Conservation (phyloP, 2,113 vertebrate genomes). For the Pongo abelii region DNA sequence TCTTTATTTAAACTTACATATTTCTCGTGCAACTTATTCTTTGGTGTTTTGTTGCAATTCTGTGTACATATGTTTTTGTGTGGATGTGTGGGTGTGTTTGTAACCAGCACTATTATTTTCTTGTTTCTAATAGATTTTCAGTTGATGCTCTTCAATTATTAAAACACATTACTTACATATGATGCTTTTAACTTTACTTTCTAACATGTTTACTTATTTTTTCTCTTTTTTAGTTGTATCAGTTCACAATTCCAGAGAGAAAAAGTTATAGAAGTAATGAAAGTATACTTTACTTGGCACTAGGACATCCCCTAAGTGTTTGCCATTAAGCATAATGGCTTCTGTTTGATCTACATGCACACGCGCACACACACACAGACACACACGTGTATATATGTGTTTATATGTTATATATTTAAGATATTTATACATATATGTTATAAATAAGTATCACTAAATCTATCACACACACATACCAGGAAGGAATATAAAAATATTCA, state of each 20-base stretch:
- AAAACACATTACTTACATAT: not conserved
- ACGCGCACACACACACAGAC: not conserved
- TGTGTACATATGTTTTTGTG: not conserved
- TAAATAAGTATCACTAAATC: not conserved
- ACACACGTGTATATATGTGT: not conserved
- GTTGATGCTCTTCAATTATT: not conserved
- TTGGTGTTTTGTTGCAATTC: not conserved
- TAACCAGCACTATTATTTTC: not conserved
- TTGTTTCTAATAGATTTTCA: conserved; percentile 11
- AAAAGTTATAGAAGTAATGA: not conserved
- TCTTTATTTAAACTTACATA: not conserved
- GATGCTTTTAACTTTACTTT: not conserved
- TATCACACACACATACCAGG: not conserved
- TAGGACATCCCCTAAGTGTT: not conserved
- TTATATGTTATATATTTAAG: not conserved
- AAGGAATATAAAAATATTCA: not conserved
- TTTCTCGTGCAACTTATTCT: not conserved
- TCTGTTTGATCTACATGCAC: not conserved
- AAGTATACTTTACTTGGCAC: not conserved
- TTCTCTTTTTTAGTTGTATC: not conserved
- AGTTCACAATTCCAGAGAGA: conserved; percentile 6
- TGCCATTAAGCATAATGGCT: not conserved
- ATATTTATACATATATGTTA: not conserved
- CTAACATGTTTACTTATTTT: not conserved
- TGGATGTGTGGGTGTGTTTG: not conserved